These are phyloP conservation scores for Bungarus multicinctus DNA, from an alignment of 2,113 vertebrate genomes.

Conservation along the genomic window DNA sequence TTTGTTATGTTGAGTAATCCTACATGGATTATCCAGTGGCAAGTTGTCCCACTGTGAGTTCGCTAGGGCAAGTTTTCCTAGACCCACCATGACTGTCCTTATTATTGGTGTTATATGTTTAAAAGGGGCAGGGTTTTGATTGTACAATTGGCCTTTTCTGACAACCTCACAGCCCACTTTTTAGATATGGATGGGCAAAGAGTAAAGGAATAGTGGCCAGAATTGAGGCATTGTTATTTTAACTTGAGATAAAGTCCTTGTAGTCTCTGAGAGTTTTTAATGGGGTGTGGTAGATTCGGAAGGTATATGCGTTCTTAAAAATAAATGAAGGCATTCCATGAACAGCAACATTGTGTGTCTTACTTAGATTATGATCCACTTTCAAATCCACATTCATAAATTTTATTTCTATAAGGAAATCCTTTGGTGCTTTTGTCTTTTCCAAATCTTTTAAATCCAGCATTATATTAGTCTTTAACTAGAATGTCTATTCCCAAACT, in stretches of 20 bases:
- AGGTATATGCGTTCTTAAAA: background rate
- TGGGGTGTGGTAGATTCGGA: background rate
- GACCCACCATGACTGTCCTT: background rate
- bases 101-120: background rate
- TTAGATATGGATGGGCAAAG: background rate
- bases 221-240: background rate
- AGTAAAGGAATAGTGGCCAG: background rate
- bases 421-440: background rate
- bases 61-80: background rate
- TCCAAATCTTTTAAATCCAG: background rate
- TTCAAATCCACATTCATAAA: background rate
- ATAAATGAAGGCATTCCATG: background rate
- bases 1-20: background rate
- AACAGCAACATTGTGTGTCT: background rate
- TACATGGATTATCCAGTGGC: background rate
- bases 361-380: background rate
- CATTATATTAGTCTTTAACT: background rate
- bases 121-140: background rate
- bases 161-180: background rate
- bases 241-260: background rate
- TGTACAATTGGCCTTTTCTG: background rate
- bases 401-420: conserved; percentile 16
- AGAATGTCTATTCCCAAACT: background rate
- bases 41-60: background rate
- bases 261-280: background rate